These are phyloP conservation scores for Odontothrips loti DNA, from an alignment of 2,888 invertebrate species.

Conservation along the genomic window DNA sequence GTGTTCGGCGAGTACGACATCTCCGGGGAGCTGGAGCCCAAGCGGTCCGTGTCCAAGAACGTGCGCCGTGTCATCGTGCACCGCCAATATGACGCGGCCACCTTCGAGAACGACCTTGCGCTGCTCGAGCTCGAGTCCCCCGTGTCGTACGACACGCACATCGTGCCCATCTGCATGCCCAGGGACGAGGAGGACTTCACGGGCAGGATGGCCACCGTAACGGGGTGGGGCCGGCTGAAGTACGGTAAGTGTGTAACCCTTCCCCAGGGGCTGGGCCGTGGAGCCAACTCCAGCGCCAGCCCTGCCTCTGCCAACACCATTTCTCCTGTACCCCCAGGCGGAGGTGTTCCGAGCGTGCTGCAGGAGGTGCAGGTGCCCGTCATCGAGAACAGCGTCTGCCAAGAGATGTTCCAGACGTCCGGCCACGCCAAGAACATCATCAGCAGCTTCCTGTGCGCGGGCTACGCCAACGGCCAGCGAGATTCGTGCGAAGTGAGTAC, in stretches of 20 bases:
- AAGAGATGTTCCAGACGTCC: conserved; percentile 89
- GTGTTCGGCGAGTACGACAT: conserved; percentile 90
- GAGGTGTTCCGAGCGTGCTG: conserved; percentile 81
- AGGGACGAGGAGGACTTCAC: conserved; percentile 71
- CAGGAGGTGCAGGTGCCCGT: conserved; percentile 89
- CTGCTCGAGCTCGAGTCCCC: conserved; percentile 78
- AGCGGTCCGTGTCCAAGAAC: conserved; percentile 73
- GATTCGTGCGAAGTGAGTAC: conserved; percentile 82
- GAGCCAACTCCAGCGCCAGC: too few species aligned
- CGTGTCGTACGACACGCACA: conserved; percentile 77
- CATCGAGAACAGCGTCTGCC: conserved; percentile 85
- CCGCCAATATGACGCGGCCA: conserved; percentile 80
- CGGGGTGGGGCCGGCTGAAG: conserved; percentile 88
- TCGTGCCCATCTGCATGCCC: conserved; percentile 90
- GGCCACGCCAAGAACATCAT: conserved; percentile 84
- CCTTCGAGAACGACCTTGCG: conserved; percentile 89
- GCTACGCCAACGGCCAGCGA: conserved; percentile 85
- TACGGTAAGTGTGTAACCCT: conserved; percentile 57
- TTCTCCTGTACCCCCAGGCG: conserved; percentile 49
- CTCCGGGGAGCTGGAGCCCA: conserved; percentile 74
- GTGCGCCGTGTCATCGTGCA: conserved; percentile 85
- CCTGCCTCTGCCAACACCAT: too few species aligned
- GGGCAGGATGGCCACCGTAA: conserved; percentile 81
- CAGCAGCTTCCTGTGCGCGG: conserved; percentile 84
- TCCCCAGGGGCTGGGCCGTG: too few species aligned